Conservation (phyloP, 2,888 invertebrate genomes). For the Polylopha cassiicola region DNA sequence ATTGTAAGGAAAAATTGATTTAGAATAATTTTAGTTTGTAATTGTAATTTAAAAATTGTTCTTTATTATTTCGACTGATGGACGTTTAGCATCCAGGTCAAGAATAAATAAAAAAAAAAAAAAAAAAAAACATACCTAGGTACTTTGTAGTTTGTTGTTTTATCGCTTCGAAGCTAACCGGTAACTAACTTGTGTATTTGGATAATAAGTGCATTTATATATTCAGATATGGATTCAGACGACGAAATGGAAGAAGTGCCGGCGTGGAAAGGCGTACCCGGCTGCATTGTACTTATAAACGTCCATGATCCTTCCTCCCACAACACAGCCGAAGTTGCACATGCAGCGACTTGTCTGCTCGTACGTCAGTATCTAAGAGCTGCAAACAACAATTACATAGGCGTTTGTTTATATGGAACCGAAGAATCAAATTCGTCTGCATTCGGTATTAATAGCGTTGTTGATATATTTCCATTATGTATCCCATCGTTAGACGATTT, state of each 20-base stretch:
- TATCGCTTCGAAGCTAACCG: no score
- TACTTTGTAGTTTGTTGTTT: no score
- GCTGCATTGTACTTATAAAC: conserved; percentile 60
- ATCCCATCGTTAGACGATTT: conserved; percentile 51
- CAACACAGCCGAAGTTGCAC: conserved; percentile 39
- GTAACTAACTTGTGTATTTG: no score
- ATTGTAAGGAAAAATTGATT: no score
- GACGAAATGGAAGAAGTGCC: conserved; percentile 49
- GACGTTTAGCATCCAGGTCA: no score
- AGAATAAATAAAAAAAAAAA: no score
- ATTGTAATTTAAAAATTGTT: no score
- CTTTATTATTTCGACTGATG: no score
- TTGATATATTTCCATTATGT: conserved; percentile 53
- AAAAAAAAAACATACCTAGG: no score
- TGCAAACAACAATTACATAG: conserved; percentile 47
- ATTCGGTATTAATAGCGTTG: conserved; percentile 51
- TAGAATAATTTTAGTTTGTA: no score
- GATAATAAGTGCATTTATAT: no score
- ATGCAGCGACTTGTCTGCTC: conserved; percentile 53
- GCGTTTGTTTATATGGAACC: conserved; percentile 59
- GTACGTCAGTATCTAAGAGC: conserved; percentile 51
- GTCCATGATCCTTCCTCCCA: conserved; percentile 39
- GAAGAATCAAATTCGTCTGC: conserved; percentile 43
- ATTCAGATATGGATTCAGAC: conserved; percentile 51
- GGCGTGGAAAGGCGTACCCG: conserved; percentile 56